Base-by-base conservation (phyloP, 23 tunicate species). In the Styela plicata region DNA sequence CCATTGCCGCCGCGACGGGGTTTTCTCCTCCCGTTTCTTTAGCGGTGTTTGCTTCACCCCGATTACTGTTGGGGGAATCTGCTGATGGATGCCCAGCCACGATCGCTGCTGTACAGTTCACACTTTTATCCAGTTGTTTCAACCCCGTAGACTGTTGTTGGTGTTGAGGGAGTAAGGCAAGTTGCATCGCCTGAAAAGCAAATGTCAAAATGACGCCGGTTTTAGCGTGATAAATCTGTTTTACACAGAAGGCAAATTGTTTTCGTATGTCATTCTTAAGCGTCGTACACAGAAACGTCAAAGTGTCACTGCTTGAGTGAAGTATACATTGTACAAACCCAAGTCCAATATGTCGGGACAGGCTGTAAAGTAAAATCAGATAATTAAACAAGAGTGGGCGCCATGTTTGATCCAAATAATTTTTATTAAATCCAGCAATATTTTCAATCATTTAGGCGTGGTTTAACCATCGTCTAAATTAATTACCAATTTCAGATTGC, bases 171-270 rank as follows among this genome's bases (percentile, higher is more conserved):
- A 90, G 80, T 32, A 84, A 85, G 2, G 96, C 84, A 18, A 89
- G 82, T 69, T 83, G 89, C 96, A 90, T 85, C 37, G 89, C 96
- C 96, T 90, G 79, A 3, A 66, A 31, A 82, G n/a, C 25, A 34
- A 26, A 44, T 44, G 57, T 5, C 57, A 44, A 44, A 44, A 44
- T 44, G 57, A 44, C 57, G 57, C 57, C 57, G 7, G 57, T 44
- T 5, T 13, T 44, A 5, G 57, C 57, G 57, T 7, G 13, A 44
- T 5, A 13, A 7, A 13, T 13, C 57, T 44, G 57, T 44, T 44
- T 44, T 44, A 44, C 57, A 44, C 57, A 44, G 57, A 44, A 44
- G 57, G 57, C 57, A 13, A 13, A 44, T 44, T 44, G 57, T 44
- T 44, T 44, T 44, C 57, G 57, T 13, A 44, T 44, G 57, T 44